Evolutionary conservation across 1,140 invertebrate genomes (phyloP), one percentile per base, ranked within the genome.

Genomic region (Sesamia nonagrioides): DNA sequence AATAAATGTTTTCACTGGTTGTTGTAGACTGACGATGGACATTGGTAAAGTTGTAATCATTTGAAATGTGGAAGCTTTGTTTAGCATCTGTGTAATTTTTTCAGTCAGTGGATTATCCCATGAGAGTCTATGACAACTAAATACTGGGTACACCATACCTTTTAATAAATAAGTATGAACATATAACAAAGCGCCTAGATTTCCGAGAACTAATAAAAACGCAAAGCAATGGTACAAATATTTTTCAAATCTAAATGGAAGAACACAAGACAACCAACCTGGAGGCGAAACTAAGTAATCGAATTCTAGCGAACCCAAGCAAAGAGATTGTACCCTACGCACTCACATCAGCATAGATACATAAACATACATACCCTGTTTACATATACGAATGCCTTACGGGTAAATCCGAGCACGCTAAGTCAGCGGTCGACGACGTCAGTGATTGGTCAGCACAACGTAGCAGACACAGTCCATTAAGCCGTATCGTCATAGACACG

Each of bases 391-490:
- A 48, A 68, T 68, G 37, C 52, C 72, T 60, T 61, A 74, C 72
- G 56, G 42, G 40, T 61, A 74, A 48, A 74, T 48, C 40, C 56
- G 52, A 60, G 72, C 56, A 21, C 18, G 72, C 56, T 33, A 48
- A 74, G 56, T 74, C 72, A 74, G 72, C 72, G 48, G 13, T 74
- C n/a, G n/a, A n/a, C n/a, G 56, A 40, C 72, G 35, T 63, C 37
- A 42, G 37, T 58, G 37, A 6, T 21, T 56, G 27, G 72, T 74
- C 72, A 74, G 72, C 72, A 58, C 1, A 60, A 61, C 40, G 37
- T 58, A 45, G n/a, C n/a, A n/a, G n/a, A n/a, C 27, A 74, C 72
- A 74, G 18, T 74, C 56, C 72, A 74, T 74, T 74, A 61, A 74
- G 61, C 72, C 40, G 56, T 61, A 74, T 61, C 72, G 54, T 74